Evolutionary conservation across 2,888 invertebrate genomes (phyloP).

Genomic region (Brachypalpus laphriformis): DNA sequence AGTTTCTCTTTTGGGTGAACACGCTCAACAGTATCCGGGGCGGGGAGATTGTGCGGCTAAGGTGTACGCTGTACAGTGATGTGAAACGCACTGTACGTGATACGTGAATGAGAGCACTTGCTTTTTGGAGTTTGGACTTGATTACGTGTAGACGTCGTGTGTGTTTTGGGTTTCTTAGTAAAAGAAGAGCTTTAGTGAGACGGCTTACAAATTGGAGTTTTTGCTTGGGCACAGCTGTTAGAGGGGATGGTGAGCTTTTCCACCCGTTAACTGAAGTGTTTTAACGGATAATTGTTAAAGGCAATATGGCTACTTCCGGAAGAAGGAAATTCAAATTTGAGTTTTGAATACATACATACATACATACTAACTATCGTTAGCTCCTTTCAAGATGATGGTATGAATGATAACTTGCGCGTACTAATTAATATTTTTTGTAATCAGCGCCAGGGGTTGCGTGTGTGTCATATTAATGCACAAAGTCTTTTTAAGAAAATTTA

Average conservation of each 20-base stretch:
- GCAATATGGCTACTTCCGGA: constrained; percentile 4
- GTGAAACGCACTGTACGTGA: neutral
- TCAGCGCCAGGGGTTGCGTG: too few species aligned
- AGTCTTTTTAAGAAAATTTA: too few species aligned
- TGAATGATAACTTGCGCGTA: too few species aligned
- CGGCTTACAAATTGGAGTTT: neutral
- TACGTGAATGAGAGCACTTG: neutral
- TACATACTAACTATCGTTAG: too few species aligned
- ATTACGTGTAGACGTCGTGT: neutral
- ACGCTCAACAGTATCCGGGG: too few species aligned
- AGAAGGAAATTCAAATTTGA: neutral
- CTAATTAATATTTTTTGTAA: too few species aligned
- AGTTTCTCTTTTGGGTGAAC: neutral
- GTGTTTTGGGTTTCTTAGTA: neutral
- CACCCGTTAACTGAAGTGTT: neutral
- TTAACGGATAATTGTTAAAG: neutral
- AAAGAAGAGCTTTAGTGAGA: neutral
- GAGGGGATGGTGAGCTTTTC: too few species aligned
- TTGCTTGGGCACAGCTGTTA: neutral
- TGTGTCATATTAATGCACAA: too few species aligned
- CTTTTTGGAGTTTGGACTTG: constrained; percentile 7
- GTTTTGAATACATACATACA: neutral
- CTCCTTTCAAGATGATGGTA: too few species aligned
- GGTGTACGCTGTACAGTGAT: too few species aligned
- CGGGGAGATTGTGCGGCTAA: too few species aligned